Evolutionary conservation across 2,113 vertebrate species (phyloP).

Genomic region (Trinectes maculatus): DNA sequence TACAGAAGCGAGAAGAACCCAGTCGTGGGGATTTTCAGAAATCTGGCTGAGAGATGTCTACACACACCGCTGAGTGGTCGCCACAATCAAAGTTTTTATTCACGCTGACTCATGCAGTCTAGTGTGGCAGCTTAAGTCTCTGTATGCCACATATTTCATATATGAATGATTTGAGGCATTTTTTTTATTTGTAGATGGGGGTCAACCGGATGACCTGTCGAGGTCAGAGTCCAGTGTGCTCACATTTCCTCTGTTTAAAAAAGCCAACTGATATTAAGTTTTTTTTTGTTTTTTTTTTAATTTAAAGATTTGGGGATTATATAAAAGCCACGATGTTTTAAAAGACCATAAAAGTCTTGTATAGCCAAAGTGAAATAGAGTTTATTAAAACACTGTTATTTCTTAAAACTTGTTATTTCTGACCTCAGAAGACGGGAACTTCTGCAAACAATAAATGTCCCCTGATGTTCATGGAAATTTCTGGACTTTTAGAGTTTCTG

Average conservation of each 20-base stretch:
- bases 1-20: neutral
- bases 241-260: neutral
- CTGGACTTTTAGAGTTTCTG: constrained; percentile 36
- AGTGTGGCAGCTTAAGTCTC: neutral
- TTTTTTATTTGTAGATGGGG: neutral
- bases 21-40: neutral
- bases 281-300: neutral
- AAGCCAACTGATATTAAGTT: neutral
- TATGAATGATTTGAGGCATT: neutral
- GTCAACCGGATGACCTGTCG: neutral
- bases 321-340: neutral
- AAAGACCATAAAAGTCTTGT: neutral
- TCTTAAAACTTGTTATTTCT: no score
- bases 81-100: neutral
- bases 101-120: no score
- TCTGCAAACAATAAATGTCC: constrained; percentile 26
- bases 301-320: neutral
- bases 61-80: neutral
- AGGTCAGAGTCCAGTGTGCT: neutral
- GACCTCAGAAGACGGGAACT: constrained; percentile 17
- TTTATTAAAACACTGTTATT: no score
- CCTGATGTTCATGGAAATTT: constrained; percentile 30
- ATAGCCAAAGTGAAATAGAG: constrained; percentile 2
- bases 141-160: neutral
- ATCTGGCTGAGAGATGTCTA: no score